Conservation (phyloP, 2,113 vertebrate genomes). For the Ophthalmolycus amberensis region DNA sequence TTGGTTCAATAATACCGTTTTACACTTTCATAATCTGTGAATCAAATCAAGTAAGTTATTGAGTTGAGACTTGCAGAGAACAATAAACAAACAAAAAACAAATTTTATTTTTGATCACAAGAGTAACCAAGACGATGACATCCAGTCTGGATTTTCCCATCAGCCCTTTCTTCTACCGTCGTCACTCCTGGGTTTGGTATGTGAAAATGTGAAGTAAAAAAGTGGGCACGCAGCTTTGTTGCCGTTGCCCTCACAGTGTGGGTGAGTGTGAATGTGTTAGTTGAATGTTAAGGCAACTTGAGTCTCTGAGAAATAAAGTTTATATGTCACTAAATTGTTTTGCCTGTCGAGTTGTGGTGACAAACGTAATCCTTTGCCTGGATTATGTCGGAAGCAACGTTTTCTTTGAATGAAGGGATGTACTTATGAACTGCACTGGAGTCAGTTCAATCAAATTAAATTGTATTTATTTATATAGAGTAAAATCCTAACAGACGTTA, state of each 20-base stretch:
- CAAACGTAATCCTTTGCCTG: not conserved
- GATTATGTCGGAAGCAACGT: not conserved
- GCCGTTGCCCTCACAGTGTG: not conserved
- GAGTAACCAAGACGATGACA: constrained; percentile 26
- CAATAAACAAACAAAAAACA: constrained; percentile 25
- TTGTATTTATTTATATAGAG: too few species aligned
- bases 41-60: constrained; percentile 59
- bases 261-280: not conserved
- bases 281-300: not conserved
- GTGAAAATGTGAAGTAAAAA: constrained; percentile 17
- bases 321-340: not conserved
- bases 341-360: not conserved
- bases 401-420: constrained; percentile 5
- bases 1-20: constrained; percentile 18
- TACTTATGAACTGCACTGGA: not conserved
- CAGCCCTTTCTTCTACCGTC: constrained; percentile 48
- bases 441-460: too few species aligned
- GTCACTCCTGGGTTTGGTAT: constrained; percentile 68
- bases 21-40: constrained; percentile 39
- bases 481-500: not conserved
- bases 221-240: not conserved
- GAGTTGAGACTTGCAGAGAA: constrained; percentile 44
- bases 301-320: not conserved
- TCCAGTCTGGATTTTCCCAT: constrained; percentile 51
- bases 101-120: constrained; percentile 16